These are phyloP conservation scores for Spatula versicolor DNA, from an alignment of 2,797 vertebrate species.

Conservation along the genomic window DNA sequence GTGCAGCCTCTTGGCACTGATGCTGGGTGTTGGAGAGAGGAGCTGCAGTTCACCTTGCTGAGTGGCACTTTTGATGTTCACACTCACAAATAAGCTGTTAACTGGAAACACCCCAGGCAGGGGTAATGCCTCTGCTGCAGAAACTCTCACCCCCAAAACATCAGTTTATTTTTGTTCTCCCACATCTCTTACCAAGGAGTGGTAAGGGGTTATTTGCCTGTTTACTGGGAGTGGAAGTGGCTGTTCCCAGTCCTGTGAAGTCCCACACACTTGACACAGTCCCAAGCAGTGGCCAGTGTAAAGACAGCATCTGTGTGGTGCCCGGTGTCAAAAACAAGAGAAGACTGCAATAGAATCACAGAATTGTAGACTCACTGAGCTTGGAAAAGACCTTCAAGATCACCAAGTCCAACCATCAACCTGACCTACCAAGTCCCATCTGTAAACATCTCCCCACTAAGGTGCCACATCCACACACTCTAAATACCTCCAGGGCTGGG, in stretches of 20 bases:
- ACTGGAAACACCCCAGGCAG: neutral
- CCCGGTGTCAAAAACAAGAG: neutral
- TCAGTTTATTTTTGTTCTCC: fast-evolving
- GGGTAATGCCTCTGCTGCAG: neutral
- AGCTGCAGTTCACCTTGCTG: neutral
- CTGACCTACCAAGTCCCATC: neutral
- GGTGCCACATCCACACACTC: neutral
- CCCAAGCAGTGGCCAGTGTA: fast-evolving
- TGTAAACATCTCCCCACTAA: neutral
- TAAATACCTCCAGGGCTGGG: neutral
- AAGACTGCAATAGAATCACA: fast-evolving
- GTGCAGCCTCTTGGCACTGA: neutral
- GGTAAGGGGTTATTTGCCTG: neutral
- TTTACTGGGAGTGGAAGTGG: fast-evolving
- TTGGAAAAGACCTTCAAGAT: neutral
- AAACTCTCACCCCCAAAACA: fast-evolving
- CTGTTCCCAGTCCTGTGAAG: neutral
- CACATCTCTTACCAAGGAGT: neutral
- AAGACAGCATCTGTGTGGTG: neutral
- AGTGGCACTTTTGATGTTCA: neutral
- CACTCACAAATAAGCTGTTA: neutral
- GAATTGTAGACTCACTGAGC: neutral
- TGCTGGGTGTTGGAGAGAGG: fast-evolving
- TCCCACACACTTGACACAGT: fast-evolving
- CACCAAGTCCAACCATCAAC: neutral